Base-by-base conservation (phyloP, 2,797 vertebrate genomes). In the Dendrocincla tyrannina region DNA sequence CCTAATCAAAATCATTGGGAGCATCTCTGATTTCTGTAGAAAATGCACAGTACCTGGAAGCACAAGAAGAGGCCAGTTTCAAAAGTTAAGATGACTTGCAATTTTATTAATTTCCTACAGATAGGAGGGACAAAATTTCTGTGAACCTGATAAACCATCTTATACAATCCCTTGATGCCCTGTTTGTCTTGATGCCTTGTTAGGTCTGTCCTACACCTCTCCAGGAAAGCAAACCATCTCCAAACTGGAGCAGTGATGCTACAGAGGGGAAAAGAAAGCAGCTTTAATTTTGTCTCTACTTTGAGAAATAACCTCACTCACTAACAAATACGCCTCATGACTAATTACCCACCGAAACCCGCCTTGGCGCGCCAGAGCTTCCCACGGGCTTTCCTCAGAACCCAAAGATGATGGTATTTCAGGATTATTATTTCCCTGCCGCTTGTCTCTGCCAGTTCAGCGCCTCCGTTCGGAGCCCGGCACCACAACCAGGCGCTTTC, bases 241-340 rank as follows among this genome's bases (percentile, higher is more conserved):
- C 1, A 9, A 22, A 10, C 10, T 1, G 1, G 10, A 73, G n/a
- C 47, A 67, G 35, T 22, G 32, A 4, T 0, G 1, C 41, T 13
- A 7, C 0, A 0, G 13, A 32, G 5, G 5, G 6, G 25, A 2
- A 2, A 9, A 5, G 44, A 39, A 14, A 0, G 2, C 28, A 42
- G 11, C 14, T 67, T 49, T 27, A 47, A 13, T 59, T 86, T 69
- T 70, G 15, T 30, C 67, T 70, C 56, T 50, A 6, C 28, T 63
- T 46, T 20, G 30, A n/a, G 20, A 41, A 56, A 85, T 30, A 53
- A 42, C 5, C 13, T 63, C 24, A 39, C 20, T 59, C 69, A 47
- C 5, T 22, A 24, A 67, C 15, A 85, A 47, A 76, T 9, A 8
- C 0, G 0, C 33, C 53, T 85, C 41, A 5, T 42, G 6, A 55